Conservation (phyloP, 2,113 vertebrate genomes). For the Marcusenius ussheri region DNA sequence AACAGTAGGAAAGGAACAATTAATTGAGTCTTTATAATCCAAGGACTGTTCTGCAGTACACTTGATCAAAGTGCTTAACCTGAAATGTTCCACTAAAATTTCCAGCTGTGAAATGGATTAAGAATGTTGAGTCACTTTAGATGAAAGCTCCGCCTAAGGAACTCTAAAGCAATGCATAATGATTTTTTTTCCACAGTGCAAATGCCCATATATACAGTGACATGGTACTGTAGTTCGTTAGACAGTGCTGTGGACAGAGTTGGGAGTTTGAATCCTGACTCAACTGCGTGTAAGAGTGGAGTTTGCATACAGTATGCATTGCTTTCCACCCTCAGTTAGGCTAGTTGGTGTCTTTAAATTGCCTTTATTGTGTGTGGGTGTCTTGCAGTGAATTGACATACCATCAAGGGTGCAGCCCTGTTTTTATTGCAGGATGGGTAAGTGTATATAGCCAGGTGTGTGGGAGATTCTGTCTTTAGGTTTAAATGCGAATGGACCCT, state of each 20-base stretch:
- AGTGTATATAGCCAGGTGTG: not conserved
- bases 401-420: not conserved
- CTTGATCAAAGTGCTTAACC: conserved; percentile 6
- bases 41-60: not conserved
- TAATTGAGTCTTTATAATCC: conserved; percentile 7
- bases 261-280: not conserved
- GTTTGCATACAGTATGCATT: not conserved
- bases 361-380: not conserved
- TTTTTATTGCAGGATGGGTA: not conserved
- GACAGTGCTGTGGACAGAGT: not conserved
- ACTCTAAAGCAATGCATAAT: not conserved
- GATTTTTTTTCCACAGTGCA: not conserved
- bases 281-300: not conserved
- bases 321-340: not conserved
- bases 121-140: not conserved
- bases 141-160: not conserved
- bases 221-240: not conserved
- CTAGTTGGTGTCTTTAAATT: not conserved
- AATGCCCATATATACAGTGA: not conserved
- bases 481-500: not conserved
- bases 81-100: not conserved
- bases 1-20: not conserved
- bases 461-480: not conserved
- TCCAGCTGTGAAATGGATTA: not conserved
- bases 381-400: not conserved